Evolutionary conservation across 2,797 vertebrate genomes (phyloP), one percentile per base, ranked within the genome.

Genomic region (Taeniopygia guttata): DNA sequence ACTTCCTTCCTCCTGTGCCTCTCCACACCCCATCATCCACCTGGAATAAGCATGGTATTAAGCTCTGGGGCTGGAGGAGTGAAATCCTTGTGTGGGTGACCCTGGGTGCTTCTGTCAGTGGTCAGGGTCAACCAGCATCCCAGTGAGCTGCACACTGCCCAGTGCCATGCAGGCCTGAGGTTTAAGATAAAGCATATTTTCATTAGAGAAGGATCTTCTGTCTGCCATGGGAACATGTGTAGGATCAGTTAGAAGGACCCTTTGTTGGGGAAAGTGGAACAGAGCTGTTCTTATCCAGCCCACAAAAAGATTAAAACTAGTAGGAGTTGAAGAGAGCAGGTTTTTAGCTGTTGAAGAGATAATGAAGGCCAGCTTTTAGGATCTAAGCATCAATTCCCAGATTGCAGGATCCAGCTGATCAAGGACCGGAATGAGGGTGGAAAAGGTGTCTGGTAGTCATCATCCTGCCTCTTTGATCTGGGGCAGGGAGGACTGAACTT

Each of bases 371-470:
- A 79, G 88, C 86, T 94, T 90, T 77, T 80, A 85, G 81, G 78
- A 92, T 89, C 78, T 84, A 56, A 89, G 68, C 83, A 55, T 84
- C 56, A 96, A 72, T 92, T 95, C 80, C 94, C 92, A 87, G 54
- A 84, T 34, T 73, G 68, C 46, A 81, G 77, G 67, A 69, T 88
- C 80, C 60, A 89, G 64, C 88, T 87, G 92, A 91, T 59, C 27
- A 19, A 73, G 85, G 72, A 63, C 89, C 55, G 19, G 88, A 94
- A 73, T 36, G 64, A 94, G 81, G 29, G 83, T 87, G 79, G 82
- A 72, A 73, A 81, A 94, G 90, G 91, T 96, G 90, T 95, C 92
- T 95, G 93, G 91, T 91, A 95, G 51, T 94, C 96, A 94, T 95
- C 90, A 90, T 67, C 5, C 1, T 27, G 45, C 23, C 76, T 93